phyloP scores from a whole-genome alignment of 2,113 vertebrate species.

The Riparia riparia region DNA sequence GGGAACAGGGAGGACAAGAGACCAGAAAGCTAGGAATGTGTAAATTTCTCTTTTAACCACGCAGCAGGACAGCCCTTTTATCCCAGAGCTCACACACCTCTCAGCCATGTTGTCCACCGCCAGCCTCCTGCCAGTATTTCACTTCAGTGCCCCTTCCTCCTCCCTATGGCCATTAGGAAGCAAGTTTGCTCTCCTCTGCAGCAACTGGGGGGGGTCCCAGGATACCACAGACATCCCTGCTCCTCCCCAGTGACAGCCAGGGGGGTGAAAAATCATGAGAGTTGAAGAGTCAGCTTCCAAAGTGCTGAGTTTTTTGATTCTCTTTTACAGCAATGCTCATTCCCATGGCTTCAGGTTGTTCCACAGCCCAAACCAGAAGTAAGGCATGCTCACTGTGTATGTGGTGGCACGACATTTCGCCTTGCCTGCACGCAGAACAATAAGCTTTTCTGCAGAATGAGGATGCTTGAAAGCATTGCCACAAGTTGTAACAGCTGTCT shows the following conservation, averaged over 20 bases:
- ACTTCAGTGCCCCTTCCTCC: background rate
- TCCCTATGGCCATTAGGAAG: rapidly evolving
- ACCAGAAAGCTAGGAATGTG: background rate
- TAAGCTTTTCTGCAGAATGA: background rate
- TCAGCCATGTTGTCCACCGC: rapidly evolving
- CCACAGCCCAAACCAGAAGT: background rate
- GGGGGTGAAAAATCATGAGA: background rate
- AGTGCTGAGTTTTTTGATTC: background rate
- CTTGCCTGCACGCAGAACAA: rapidly evolving
- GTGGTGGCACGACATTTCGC: rapidly evolving
- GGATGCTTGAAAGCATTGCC: background rate
- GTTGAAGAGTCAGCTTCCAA: background rate
- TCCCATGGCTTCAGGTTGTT: background rate
- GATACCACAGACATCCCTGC: rapidly evolving
- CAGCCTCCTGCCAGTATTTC: background rate
- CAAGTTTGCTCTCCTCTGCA: background rate
- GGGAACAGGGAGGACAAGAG: rapidly evolving
- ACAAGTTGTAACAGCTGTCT: background rate
- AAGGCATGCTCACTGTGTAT: rapidly evolving
- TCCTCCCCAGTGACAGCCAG: background rate
- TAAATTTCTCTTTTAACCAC: background rate
- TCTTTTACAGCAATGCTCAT: background rate
- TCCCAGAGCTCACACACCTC: background rate
- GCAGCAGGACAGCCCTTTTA: background rate
- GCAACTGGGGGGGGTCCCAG: background rate